Percentiles rank a stretch among this genome's conserved stretches.
phyloP scores from a whole-genome alignment of 2,113 vertebrate species.

The Ardeotis arabs region DNA sequence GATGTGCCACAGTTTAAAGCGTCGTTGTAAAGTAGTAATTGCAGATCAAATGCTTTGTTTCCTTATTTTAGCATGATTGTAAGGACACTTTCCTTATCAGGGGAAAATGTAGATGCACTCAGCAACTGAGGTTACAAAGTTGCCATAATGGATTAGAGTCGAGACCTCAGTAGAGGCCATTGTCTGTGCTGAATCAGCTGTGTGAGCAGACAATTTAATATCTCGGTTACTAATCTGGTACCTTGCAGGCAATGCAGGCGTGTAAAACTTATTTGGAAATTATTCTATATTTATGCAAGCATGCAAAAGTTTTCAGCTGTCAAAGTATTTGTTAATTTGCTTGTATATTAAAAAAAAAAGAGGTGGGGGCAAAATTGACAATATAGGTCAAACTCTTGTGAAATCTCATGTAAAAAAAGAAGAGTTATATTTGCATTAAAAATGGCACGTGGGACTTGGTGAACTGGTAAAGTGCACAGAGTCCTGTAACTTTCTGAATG shows the following conservation, averaged over 20 bases:
- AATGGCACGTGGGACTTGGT: background rate
- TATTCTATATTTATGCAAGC: background rate
- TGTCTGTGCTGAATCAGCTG: background rate
- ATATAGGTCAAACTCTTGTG: background rate
- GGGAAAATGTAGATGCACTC: background rate
- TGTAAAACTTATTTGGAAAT: background rate
- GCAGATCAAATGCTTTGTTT: background rate
- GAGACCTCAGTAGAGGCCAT: background rate
- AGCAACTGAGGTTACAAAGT: background rate
- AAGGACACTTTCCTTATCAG: background rate
- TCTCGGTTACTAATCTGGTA: background rate
- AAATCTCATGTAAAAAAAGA: background rate
- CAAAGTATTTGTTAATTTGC: background rate
- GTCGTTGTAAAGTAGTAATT: background rate
- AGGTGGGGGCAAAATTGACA: background rate
- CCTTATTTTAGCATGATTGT: background rate
- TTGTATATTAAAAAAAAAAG: background rate
- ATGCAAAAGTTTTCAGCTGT: background rate
- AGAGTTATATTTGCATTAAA: background rate
- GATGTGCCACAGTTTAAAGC: background rate
- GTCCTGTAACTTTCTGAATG: conserved; percentile 34
- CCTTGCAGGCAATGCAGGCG: background rate
- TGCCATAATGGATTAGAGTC: background rate
- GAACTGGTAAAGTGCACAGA: background rate
- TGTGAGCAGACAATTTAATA: background rate